A percentile compares a stretch with the other conserved stretches of the same genome.
These are phyloP conservation scores for Phorcus lineatus DNA, from an alignment of 2,888 invertebrate genomes.

Conservation along the genomic window DNA sequence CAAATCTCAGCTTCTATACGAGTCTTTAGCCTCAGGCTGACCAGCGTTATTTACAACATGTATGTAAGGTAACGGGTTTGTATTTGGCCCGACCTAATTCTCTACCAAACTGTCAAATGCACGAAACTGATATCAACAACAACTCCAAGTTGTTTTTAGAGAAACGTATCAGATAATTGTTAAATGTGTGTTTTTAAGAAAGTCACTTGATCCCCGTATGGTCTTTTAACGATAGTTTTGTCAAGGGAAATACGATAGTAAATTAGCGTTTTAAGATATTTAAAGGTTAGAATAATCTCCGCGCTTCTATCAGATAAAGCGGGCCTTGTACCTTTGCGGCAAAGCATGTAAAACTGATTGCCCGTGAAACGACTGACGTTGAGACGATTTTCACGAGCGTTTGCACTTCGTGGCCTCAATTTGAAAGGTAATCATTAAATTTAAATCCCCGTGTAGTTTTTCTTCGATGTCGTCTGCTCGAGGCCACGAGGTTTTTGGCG, in stretches of 20 bases:
- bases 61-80: neutral
- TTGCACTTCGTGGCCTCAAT: slow-evolving; percentile 9
- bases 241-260: too few species aligned
- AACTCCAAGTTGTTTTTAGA: too few species aligned
- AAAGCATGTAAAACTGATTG: neutral
- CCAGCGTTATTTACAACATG: neutral
- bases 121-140: too few species aligned
- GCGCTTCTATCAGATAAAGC: neutral
- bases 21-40: neutral
- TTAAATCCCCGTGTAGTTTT: slow-evolving; percentile 4
- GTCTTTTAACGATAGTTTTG: too few species aligned
- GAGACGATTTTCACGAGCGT: slow-evolving; percentile 5
- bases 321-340: neutral
- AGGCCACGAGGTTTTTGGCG: slow-evolving; percentile 1
- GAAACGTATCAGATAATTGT: too few species aligned
- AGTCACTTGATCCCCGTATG: too few species aligned
- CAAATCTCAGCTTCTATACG: neutral
- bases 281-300: too few species aligned
- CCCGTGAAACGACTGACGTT: neutral
- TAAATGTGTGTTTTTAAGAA: too few species aligned
- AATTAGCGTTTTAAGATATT: too few species aligned
- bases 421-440: slow-evolving; percentile 15
- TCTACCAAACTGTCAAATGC: too few species aligned
- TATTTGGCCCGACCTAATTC: too few species aligned
- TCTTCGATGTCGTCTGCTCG: neutral